These are phyloP conservation scores for Lasioglossum morio DNA, from an alignment of 2,888 invertebrate species.

Conservation along the genomic window DNA sequence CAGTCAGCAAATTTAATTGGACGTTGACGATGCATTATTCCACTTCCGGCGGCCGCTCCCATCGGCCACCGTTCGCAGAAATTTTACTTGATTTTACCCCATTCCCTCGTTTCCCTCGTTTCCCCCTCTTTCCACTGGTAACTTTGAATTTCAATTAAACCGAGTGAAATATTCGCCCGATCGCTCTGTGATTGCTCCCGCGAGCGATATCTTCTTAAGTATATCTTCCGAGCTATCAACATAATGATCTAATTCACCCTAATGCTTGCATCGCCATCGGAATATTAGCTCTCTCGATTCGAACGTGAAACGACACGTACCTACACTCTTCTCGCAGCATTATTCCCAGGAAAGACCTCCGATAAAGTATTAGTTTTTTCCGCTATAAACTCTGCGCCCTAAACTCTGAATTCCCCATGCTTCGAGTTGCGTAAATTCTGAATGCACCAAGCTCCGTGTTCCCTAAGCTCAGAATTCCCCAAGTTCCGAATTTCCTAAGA, in stretches of 20 bases:
- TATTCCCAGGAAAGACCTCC: too few relatives aligned
- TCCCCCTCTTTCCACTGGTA: neutral
- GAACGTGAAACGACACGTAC: neutral
- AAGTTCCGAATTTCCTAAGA: too few relatives aligned
- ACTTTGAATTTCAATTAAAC: conserved; percentile 37
- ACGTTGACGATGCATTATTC: conserved; percentile 58
- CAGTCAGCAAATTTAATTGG: conserved; percentile 55
- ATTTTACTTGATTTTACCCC: conserved; percentile 12
- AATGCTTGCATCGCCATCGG: neutral
- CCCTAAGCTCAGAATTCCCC: too few relatives aligned
- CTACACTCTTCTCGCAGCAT: too few relatives aligned
- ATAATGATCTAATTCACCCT: neutral
- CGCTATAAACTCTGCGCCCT: too few relatives aligned
- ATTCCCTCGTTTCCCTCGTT: neutral
- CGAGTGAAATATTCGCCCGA: neutral
- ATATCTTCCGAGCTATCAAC: neutral
- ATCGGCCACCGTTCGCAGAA: conserved; percentile 1
- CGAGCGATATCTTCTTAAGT: conserved; percentile 5
- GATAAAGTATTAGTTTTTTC: too few relatives aligned
- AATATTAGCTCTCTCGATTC: neutral
- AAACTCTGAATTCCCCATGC: too few relatives aligned
- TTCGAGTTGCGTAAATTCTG: too few relatives aligned
- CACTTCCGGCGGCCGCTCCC: neutral
- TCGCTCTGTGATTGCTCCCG: conserved; percentile 10
- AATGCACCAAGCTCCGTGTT: too few relatives aligned